phyloP scores from a whole-genome alignment of 2,888 invertebrate species.

The Nasonovia ribisnigri region DNA sequence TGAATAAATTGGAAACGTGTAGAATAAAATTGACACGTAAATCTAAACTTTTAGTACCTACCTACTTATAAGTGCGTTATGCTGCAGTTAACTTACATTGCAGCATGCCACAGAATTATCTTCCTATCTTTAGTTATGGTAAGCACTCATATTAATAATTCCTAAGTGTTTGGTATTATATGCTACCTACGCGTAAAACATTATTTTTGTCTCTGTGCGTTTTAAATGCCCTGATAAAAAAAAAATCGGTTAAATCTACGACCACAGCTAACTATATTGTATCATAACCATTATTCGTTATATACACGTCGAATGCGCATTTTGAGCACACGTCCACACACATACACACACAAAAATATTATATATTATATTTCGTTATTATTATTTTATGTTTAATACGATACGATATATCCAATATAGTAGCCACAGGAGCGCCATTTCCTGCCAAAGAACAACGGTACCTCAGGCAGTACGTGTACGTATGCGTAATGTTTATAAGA shows the following conservation, averaged over 20 bases:
- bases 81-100: background rate
- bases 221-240: background rate
- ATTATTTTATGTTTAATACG: background rate
- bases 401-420: background rate
- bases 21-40: background rate
- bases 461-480: conserved; percentile 49
- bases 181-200: background rate
- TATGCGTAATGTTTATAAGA: conserved; percentile 24
- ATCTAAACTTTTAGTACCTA: no score
- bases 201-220: no score
- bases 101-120: background rate
- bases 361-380: background rate
- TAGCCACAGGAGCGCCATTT: conserved; percentile 39
- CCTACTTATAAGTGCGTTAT: no score
- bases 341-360: background rate
- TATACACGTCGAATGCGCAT: background rate
- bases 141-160: no score
- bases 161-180: no score
- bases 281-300: background rate
- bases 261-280: background rate
- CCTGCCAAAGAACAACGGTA: conserved; percentile 64
- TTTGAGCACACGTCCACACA: background rate
- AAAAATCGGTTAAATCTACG: background rate
- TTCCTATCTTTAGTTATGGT: no score
- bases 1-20: background rate